A percentile compares a stretch with the other conserved stretches of the same genome.
Conservation (phyloP, 2,797 vertebrate genomes). For the Centroberyx gerrardi region DNA sequence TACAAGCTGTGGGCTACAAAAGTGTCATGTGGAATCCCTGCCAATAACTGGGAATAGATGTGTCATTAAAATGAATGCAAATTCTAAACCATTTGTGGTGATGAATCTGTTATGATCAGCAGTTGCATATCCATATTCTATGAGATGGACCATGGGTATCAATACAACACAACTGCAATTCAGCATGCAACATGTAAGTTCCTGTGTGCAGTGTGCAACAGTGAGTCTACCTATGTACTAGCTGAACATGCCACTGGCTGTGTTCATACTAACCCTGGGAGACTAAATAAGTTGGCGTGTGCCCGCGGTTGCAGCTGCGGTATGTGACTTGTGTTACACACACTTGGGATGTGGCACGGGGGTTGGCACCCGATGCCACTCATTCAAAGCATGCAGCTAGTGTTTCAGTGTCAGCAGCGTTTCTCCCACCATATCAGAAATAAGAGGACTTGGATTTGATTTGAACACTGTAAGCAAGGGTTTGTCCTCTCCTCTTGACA, state of each 20-base stretch:
- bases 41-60: constrained; percentile 12
- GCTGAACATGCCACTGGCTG: background rate
- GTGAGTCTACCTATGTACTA: constrained; percentile 35
- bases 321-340: constrained; percentile 47
- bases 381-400: constrained; percentile 64
- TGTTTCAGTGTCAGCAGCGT: constrained; percentile 63
- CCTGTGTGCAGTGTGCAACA: constrained; percentile 30
- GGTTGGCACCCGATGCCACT: constrained; percentile 24
- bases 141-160: constrained; percentile 6
- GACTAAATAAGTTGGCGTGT: constrained; percentile 41
- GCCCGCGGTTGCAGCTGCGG: constrained; percentile 48
- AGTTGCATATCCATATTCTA: constrained; percentile 5
- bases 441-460: constrained; percentile 44
- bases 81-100: constrained; percentile 19
- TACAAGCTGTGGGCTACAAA: background rate
- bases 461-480: constrained; percentile 32
- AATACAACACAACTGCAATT: constrained; percentile 9
- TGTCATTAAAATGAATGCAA: constrained; percentile 24
- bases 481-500: constrained; percentile 55
- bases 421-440: constrained; percentile 32
- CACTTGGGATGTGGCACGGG: constrained; percentile 11
- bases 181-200: constrained; percentile 36
- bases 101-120: constrained; percentile 19
- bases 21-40: constrained; percentile 12
- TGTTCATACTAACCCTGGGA: constrained; percentile 15